phyloP scores from a whole-genome alignment of 2,888 invertebrate species.

The Phytoseiulus persimilis region DNA sequence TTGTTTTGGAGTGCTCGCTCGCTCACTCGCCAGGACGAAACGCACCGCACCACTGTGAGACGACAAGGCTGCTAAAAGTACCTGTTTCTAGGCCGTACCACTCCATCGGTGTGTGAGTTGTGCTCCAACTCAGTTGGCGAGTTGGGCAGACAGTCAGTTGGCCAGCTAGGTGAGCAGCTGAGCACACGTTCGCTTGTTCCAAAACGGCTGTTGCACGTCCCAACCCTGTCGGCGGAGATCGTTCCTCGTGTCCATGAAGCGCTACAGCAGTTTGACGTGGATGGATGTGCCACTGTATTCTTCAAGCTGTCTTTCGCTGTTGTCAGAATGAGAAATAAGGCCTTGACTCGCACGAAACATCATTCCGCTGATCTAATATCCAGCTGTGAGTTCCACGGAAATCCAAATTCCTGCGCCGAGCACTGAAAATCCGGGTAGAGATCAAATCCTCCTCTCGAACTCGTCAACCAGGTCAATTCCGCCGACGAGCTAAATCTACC shows the following conservation, averaged over 20 bases:
- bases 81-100: constrained; percentile 5
- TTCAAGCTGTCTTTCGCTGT: not conserved
- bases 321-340: not conserved
- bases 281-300: not conserved
- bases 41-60: not conserved
- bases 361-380: not conserved
- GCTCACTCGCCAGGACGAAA: not conserved
- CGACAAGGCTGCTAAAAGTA: not conserved
- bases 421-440: not conserved
- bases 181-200: not conserved
- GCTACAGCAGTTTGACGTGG: not conserved
- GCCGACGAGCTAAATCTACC: too few species aligned
- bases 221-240: not conserved
- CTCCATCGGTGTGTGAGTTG: not conserved
- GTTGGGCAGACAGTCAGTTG: not conserved
- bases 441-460: not conserved
- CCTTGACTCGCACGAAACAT: not conserved
- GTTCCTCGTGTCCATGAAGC: not conserved
- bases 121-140: not conserved
- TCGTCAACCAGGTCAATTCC: too few species aligned
- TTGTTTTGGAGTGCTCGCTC: not conserved
- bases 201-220: not conserved
- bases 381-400: not conserved
- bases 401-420: not conserved
- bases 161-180: not conserved